A percentile compares a stretch with the other conserved stretches of the same genome.
These are phyloP conservation scores for Amblyraja radiata DNA, from an alignment of 2,797 vertebrate species.

Conservation along the genomic window DNA sequence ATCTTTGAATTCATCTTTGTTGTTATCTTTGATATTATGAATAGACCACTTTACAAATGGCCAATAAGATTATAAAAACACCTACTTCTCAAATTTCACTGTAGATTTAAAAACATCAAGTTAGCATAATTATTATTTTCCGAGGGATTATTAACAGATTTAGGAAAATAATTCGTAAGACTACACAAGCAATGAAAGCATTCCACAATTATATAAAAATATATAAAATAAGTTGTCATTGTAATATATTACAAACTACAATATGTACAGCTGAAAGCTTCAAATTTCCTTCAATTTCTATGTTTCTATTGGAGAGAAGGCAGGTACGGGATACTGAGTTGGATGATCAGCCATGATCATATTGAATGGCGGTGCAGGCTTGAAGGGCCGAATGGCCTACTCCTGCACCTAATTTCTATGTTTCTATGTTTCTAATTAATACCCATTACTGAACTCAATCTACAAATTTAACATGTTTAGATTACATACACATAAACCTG, in stretches of 20 bases:
- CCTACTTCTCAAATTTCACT: background rate
- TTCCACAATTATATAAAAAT: background rate
- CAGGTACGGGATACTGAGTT: no score
- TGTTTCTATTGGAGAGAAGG: no score
- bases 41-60: background rate
- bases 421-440: no score
- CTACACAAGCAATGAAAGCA: background rate
- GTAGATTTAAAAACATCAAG: background rate
- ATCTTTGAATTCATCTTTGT: background rate
- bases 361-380: no score
- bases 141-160: background rate
- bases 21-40: slow-evolving; percentile 2
- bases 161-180: background rate
- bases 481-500: slow-evolving; percentile 1
- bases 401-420: no score
- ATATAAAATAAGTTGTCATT: slow-evolving; percentile 11
- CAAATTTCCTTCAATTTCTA: background rate
- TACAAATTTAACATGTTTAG: background rate
- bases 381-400: no score
- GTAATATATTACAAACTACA: background rate
- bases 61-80: background rate
- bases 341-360: no score
- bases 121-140: background rate
- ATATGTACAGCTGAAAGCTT: background rate
- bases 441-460: background rate